Evolutionary conservation across 2,888 invertebrate species (phyloP).

Genomic region (Rhorus exstirpatorius): DNA sequence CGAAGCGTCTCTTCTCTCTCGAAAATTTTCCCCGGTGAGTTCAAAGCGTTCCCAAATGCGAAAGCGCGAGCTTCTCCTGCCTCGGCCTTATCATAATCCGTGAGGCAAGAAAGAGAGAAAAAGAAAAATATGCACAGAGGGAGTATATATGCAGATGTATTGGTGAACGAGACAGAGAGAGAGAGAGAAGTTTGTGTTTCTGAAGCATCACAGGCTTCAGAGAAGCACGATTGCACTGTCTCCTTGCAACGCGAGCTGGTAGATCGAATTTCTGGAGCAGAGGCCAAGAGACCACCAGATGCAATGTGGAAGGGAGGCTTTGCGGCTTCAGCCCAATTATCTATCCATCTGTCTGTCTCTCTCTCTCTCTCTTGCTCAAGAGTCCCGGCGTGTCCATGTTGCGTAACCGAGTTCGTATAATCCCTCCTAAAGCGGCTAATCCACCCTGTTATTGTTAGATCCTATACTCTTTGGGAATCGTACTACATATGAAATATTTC

Average conservation of each 20-base stretch:
- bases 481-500: background rate
- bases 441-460: background rate
- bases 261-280: slow-evolving; percentile 7
- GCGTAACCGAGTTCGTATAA: background rate
- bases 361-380: background rate
- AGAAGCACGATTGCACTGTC: slow-evolving; percentile 15
- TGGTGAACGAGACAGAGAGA: background rate
- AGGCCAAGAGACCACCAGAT: slow-evolving; percentile 15
- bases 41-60: slow-evolving; percentile 76
- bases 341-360: background rate
- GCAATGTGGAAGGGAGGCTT: slow-evolving; percentile 27
- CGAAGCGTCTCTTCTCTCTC: slow-evolving; percentile 68
- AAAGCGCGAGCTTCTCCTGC: background rate
- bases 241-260: slow-evolving; percentile 20
- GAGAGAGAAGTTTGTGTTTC: background rate
- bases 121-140: slow-evolving; percentile 5
- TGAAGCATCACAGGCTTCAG: background rate
- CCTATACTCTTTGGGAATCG: background rate
- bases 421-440: background rate
- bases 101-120: slow-evolving; percentile 53
- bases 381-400: background rate
- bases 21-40: slow-evolving; percentile 77
- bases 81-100: slow-evolving; percentile 81
- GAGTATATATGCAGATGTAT: background rate
- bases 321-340: slow-evolving; percentile 31